phyloP scores from a whole-genome alignment of 2,797 vertebrate genomes.

The Chaunax sp. region DNA sequence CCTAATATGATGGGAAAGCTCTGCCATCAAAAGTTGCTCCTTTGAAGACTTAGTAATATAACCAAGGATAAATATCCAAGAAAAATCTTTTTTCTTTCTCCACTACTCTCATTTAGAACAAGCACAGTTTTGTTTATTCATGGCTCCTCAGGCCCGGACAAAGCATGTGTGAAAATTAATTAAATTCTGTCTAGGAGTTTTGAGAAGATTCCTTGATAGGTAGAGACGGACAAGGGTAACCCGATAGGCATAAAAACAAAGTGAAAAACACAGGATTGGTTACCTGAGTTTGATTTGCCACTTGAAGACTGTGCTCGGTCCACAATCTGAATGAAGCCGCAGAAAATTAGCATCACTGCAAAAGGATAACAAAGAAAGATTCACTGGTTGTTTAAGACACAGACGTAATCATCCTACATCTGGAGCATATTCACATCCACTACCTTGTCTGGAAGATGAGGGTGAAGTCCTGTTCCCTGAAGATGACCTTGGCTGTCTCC shows the following conservation, averaged over 20 bases:
- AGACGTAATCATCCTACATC: background rate
- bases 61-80: background rate
- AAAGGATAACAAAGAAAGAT: constrained; percentile 21
- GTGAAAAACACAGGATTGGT: background rate
- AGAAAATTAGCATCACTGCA: constrained; percentile 92
- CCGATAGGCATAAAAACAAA: no score
- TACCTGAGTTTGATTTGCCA: constrained; percentile 99
- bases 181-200: no score
- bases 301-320: constrained; percentile 93
- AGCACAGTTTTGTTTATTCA: background rate
- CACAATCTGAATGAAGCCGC: constrained; percentile 91
- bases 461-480: constrained; percentile 97
- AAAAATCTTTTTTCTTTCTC: background rate
- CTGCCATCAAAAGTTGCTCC: background rate
- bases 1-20: no score
- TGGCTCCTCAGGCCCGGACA: background rate
- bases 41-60: background rate
- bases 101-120: background rate
- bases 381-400: background rate
- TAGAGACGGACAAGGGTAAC: no score
- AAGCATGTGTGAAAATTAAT: background rate
- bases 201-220: no score
- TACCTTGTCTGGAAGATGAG: constrained; percentile 97
- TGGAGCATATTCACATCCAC: background rate
- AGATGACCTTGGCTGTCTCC: constrained; percentile 90